phyloP scores from a whole-genome alignment of 2,888 invertebrate genomes.

The Drosophila pseudotalamancana region DNA sequence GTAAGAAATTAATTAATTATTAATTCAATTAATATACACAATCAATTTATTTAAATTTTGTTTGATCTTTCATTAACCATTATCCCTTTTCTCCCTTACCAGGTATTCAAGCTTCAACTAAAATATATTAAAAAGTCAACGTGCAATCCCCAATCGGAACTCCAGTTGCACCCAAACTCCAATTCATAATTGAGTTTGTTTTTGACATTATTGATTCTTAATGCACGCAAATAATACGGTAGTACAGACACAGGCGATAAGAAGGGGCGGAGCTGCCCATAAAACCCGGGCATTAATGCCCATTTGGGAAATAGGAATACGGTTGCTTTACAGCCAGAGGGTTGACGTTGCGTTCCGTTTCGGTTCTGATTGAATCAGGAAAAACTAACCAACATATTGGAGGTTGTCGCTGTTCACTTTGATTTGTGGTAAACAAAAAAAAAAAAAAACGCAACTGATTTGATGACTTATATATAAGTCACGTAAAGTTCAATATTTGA shows the following conservation, averaged over 20 bases:
- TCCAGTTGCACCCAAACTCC: slow-evolving; percentile 7
- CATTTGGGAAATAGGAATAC: slow-evolving; percentile 32
- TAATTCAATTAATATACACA: too few species aligned
- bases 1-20: too few species aligned
- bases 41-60: neutral
- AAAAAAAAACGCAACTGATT: slow-evolving; percentile 19
- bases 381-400: slow-evolving; percentile 13
- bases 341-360: slow-evolving; percentile 33
- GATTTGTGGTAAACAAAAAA: slow-evolving; percentile 32
- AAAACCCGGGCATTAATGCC: slow-evolving; percentile 40
- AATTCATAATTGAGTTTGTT: slow-evolving; percentile 46
- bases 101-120: slow-evolving; percentile 6
- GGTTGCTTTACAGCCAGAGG: slow-evolving; percentile 8
- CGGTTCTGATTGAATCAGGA: slow-evolving; percentile 41
- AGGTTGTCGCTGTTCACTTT: slow-evolving; percentile 14
- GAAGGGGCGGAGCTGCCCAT: slow-evolving; percentile 17
- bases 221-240: slow-evolving; percentile 62
- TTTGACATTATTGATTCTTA: slow-evolving; percentile 67
- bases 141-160: neutral
- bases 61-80: too few species aligned
- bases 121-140: slow-evolving; percentile 2
- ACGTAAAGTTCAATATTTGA: slow-evolving; percentile 16
- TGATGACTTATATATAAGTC: slow-evolving; percentile 18
- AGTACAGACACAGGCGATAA: slow-evolving; percentile 20
- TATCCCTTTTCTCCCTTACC: too few species aligned